Evolutionary conservation across 2,888 invertebrate species (phyloP), one percentile per base, ranked within the genome.

Genomic region (Epiperipatus broadwayi): DNA sequence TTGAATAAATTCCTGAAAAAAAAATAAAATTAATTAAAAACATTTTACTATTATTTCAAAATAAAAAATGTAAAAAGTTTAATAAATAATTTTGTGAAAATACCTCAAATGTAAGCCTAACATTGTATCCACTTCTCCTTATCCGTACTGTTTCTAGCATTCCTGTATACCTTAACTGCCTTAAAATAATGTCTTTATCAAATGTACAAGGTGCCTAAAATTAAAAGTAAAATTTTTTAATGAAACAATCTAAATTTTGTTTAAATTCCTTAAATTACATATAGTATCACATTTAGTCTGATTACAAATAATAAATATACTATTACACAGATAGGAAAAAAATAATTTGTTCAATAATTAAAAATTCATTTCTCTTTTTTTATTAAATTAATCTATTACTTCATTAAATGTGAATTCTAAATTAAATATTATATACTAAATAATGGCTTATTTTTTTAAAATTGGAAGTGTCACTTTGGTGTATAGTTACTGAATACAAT

Each of bases 111-210:
- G 81, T 78, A 22, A 91, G 69, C 22, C 91, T 69, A 43, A 91
- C 87, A 59, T 87, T 87, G 64, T 89, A 93, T 2, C 91, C 91
- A 2, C 89, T 87, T 55, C 87, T 83, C 35, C 91, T 66, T 45
- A 93, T 91, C 49, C 87, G 67, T 10, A 91, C 91, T 0, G 91
- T 93, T 56, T 91, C 91, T 51, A 93, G 56, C 91, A 91, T 93
- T 43, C 93, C 93, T 0, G 91, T 91, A 60, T 93, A 93, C 7
- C 89, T 68, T 41, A 93, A 65, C 56, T 83, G 78, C 36, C 87
- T 67, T 52, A 87, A 77, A 5, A 91, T 87, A 0, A 87, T 81
- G 44, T 83, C 81, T 51, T 89, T 83, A 58, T 89, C 85, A 60
- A 91, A 91, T 47, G 75, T 74, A 56, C 85, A 85, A 0, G 91